Evolutionary conservation across 2,113 vertebrate species (phyloP).

Genomic region (Campylomormyrus tamandua): DNA sequence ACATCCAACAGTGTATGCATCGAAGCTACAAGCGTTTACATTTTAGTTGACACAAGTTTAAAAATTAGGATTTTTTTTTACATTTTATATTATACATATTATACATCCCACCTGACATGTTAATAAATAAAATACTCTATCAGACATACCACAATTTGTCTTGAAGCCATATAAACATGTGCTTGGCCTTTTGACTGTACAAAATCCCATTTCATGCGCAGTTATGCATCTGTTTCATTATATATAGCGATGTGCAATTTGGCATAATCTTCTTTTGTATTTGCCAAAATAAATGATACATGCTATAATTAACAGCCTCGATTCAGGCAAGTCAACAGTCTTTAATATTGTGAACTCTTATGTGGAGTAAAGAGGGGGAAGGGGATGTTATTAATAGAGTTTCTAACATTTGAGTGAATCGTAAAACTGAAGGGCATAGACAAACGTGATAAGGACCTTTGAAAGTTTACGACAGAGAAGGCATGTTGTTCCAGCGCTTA

Average conservation of each 20-base stretch:
- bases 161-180: constrained; percentile 58
- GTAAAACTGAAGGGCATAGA: background rate
- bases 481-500: background rate
- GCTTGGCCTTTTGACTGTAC: constrained; percentile 45
- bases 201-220: constrained; percentile 12
- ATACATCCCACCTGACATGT: constrained; percentile 62
- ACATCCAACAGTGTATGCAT: constrained; percentile 60
- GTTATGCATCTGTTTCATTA: background rate
- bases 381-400: background rate
- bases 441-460: background rate
- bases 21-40: constrained; percentile 66
- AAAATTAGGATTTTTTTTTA: constrained; percentile 60
- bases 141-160: constrained; percentile 51
- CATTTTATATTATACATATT: constrained; percentile 64
- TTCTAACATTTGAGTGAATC: background rate
- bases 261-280: constrained; percentile 6
- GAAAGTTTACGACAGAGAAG: background rate
- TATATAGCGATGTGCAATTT: background rate
- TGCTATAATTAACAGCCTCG: background rate
- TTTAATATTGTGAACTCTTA: background rate
- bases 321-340: background rate
- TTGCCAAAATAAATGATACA: background rate
- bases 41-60: constrained; percentile 54
- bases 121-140: constrained; percentile 72
- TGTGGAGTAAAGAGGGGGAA: background rate